A percentile compares a stretch with the other conserved stretches of the same genome.
Evolutionary conservation across 64 coral and sea anemone species (phyloP).

Genomic region (Orbicella faveolata): DNA sequence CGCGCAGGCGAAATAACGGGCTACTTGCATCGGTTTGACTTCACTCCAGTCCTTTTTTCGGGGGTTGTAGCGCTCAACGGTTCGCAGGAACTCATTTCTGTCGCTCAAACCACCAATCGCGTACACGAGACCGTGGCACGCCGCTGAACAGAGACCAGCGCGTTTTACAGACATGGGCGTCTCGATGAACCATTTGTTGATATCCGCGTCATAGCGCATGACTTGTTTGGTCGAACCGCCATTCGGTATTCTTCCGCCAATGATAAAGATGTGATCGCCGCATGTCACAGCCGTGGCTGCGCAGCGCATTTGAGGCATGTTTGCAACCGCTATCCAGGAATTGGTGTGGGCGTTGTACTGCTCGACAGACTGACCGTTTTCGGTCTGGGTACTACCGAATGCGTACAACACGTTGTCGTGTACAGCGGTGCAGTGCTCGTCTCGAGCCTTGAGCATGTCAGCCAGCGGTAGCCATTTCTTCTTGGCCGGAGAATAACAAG

Average conservation of each 20-base stretch:
- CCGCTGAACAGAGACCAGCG: slow-evolving; percentile 37
- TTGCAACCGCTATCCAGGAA: slow-evolving; percentile 37
- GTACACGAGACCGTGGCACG: slow-evolving; percentile 32
- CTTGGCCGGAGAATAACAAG: slow-evolving; percentile 34
- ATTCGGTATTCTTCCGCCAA: slow-evolving; percentile 49
- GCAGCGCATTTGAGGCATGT: slow-evolving; percentile 48
- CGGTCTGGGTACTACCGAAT: slow-evolving; percentile 45
- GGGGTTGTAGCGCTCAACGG: slow-evolving; percentile 52
- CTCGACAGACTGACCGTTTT: slow-evolving; percentile 60
- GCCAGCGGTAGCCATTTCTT: slow-evolving; percentile 48
- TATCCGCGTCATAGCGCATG: slow-evolving; percentile 54
- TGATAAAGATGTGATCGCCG: slow-evolving; percentile 61
- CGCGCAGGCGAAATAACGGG: slow-evolving; percentile 37
- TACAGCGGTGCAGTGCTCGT: slow-evolving; percentile 50
- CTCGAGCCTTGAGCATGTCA: slow-evolving; percentile 39
- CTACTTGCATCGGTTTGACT: slow-evolving; percentile 32
- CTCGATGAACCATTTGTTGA: slow-evolving; percentile 59
- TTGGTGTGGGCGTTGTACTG: slow-evolving; percentile 59
- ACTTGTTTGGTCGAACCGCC: slow-evolving; percentile 40
- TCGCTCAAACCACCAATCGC: slow-evolving; percentile 44
- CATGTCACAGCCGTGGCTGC: slow-evolving; percentile 39
- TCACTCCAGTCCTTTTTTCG: slow-evolving; percentile 30
- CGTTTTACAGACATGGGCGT: slow-evolving; percentile 57
- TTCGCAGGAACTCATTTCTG: slow-evolving; percentile 55
- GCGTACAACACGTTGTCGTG: slow-evolving; percentile 58